phyloP scores from a whole-genome alignment of 2,888 invertebrate genomes.

The Diplazon laetatorius region DNA sequence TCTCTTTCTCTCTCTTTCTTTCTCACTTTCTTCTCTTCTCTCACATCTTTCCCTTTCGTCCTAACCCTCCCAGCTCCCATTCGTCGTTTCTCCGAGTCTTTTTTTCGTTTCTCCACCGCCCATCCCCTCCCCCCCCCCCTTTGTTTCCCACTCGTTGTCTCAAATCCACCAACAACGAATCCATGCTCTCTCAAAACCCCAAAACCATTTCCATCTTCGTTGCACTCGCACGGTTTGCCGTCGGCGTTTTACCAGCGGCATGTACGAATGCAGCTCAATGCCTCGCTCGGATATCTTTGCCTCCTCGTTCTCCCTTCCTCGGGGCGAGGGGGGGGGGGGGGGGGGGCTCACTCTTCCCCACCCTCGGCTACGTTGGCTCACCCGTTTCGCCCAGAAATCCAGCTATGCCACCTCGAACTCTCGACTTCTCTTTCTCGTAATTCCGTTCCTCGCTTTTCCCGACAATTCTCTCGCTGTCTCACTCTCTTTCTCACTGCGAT shows the following conservation, averaged over 20 bases:
- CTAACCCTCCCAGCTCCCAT: conserved; percentile 32
- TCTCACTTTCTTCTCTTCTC: conserved; percentile 32
- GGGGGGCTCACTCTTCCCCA: too few species aligned
- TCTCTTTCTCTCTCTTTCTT: conserved; percentile 23
- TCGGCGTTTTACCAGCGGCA: conserved; percentile 58
- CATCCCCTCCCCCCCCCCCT: conserved; percentile 20
- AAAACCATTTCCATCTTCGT: conserved; percentile 48
- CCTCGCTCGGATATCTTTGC: conserved; percentile 60
- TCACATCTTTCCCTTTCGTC: conserved; percentile 25
- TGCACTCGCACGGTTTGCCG: conserved; percentile 37
- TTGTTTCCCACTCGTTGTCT: conserved; percentile 46
- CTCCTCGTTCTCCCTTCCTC: conserved; percentile 58
- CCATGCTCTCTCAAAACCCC: conserved; percentile 59
- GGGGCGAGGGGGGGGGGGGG: too few species aligned
- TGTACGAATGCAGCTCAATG: conserved; percentile 53
- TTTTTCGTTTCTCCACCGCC: conserved; percentile 5
- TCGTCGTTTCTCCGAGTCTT: conserved; percentile 27
- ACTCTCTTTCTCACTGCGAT: conserved; percentile 61
- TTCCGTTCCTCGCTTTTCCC: conserved; percentile 25
- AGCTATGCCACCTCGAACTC: conserved; percentile 55
- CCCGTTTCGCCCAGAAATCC: conserved; percentile 60
- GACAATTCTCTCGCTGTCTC: conserved; percentile 40
- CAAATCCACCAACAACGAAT: conserved; percentile 44
- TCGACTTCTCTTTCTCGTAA: conserved; percentile 52
- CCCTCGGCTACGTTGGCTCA: conserved; percentile 24